A percentile compares a stretch with the other conserved stretches of the same genome.
Evolutionary conservation across 2,797 vertebrate genomes (phyloP).

Genomic region (Allobates femoralis): DNA sequence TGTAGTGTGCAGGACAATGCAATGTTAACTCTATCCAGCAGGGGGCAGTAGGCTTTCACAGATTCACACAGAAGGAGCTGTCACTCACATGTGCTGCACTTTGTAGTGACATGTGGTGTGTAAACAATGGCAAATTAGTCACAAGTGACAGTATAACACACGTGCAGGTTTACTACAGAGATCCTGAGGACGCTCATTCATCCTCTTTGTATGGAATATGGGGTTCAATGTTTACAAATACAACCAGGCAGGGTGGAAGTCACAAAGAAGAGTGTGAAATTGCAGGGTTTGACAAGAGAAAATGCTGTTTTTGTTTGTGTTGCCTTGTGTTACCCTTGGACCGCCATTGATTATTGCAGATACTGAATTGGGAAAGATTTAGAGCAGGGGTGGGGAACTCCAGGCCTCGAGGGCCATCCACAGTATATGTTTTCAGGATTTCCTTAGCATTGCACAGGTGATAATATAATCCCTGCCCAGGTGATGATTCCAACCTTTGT

Average conservation of each 20-base stretch:
- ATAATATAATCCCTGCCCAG: no score
- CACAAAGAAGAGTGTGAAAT: no score
- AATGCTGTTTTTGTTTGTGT: no score
- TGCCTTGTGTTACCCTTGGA: no score
- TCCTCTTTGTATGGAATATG: not conserved
- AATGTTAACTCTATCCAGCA: conserved; percentile 9
- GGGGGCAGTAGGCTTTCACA: conserved; percentile 26
- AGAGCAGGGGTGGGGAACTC: no score
- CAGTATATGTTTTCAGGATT: no score
- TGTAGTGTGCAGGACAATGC: not conserved
- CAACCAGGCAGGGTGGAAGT: no score
- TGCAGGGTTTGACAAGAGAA: not conserved
- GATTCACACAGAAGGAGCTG: not conserved
- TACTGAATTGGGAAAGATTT: not conserved
- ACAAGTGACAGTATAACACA: conserved; percentile 19
- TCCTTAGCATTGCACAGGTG: no score
- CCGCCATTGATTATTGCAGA: no score
- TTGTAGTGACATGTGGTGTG: conserved; percentile 21
- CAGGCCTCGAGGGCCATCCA: not conserved
- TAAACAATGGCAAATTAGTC: conserved; percentile 33
- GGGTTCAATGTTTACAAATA: not conserved
- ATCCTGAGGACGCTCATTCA: not conserved
- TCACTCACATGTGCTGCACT: not conserved
- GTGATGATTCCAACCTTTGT: no score
- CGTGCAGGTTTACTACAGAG: not conserved